Percentiles rank a stretch among this genome's conserved stretches.
These are phyloP conservation scores for Pollenia amentaria DNA, from an alignment of 2,888 invertebrate species.

Conservation along the genomic window DNA sequence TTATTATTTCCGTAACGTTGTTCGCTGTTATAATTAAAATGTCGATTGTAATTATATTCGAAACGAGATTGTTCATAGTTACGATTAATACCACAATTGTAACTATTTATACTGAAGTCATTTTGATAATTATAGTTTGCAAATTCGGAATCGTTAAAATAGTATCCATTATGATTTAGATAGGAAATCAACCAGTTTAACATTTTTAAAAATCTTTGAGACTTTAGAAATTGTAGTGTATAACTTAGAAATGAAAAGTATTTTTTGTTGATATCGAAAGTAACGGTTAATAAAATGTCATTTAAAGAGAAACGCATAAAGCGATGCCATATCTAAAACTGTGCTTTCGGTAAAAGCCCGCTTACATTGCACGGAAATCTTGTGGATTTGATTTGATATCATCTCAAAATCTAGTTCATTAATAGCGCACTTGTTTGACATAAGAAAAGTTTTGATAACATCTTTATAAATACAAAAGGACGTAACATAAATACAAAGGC, in stretches of 20 bases:
- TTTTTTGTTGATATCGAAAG: too few species aligned
- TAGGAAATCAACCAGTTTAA: neutral
- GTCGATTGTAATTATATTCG: neutral
- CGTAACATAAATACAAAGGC: too few species aligned
- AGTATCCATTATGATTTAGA: conserved; percentile 27
- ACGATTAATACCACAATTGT: neutral
- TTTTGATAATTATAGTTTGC: too few species aligned
- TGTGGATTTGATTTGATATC: too few species aligned
- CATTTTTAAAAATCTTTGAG: neutral
- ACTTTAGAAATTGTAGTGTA: too few species aligned
- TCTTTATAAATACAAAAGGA: too few species aligned
- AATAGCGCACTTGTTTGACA: too few species aligned
- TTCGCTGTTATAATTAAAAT: neutral
- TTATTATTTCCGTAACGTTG: neutral
- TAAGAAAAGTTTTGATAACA: too few species aligned
- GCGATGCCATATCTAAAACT: neutral
- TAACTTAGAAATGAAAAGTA: too few species aligned
- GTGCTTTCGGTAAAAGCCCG: too few species aligned
- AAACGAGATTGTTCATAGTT: neutral
- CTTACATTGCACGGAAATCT: too few species aligned
- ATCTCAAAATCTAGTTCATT: too few species aligned
- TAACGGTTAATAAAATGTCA: conserved; percentile 32
- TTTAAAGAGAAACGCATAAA: neutral
- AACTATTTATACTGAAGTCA: neutral
- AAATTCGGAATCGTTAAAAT: neutral